phyloP scores from a whole-genome alignment of 2,797 vertebrate genomes.

The Poecile montanus region DNA sequence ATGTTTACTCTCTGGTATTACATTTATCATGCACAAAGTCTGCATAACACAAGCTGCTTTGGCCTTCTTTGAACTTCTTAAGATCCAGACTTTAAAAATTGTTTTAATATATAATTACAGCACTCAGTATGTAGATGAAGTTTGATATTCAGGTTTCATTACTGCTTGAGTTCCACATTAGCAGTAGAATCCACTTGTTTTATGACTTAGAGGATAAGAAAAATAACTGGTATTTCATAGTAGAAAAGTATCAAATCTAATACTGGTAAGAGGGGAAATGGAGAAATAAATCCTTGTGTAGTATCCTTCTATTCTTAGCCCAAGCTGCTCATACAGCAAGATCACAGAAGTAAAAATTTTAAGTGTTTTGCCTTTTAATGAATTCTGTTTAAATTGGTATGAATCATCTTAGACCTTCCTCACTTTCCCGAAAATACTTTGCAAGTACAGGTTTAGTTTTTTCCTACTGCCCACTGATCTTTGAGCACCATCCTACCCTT shows the following conservation, averaged over 20 bases:
- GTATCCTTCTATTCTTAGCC: background rate
- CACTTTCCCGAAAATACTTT: background rate
- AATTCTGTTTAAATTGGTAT: background rate
- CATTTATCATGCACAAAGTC: conserved; percentile 31
- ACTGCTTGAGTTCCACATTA: conserved; percentile 29
- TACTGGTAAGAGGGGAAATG: conserved; percentile 19
- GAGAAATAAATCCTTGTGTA: background rate
- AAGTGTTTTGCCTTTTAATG: background rate
- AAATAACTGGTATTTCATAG: background rate
- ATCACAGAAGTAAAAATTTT: background rate
- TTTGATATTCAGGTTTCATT: conserved; percentile 62
- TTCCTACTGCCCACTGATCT: background rate
- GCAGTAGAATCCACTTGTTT: conserved; percentile 22
- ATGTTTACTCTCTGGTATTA: conserved; percentile 47
- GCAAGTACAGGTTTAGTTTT: background rate
- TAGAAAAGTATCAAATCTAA: conserved; percentile 6
- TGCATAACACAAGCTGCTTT: conserved; percentile 35
- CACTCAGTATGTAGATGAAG: conserved; percentile 40
- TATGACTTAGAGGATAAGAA: background rate
- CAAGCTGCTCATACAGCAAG: background rate
- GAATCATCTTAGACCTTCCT: background rate
- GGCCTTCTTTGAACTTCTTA: conserved; percentile 37
- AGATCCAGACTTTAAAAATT: conserved; percentile 26
- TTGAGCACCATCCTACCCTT: accelerated
- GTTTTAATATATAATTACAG: conserved; percentile 31